Percentiles rank a stretch among this genome's conserved stretches.
Conservation (phyloP, 2,113 vertebrate species). For the Morone chrysops region DNA sequence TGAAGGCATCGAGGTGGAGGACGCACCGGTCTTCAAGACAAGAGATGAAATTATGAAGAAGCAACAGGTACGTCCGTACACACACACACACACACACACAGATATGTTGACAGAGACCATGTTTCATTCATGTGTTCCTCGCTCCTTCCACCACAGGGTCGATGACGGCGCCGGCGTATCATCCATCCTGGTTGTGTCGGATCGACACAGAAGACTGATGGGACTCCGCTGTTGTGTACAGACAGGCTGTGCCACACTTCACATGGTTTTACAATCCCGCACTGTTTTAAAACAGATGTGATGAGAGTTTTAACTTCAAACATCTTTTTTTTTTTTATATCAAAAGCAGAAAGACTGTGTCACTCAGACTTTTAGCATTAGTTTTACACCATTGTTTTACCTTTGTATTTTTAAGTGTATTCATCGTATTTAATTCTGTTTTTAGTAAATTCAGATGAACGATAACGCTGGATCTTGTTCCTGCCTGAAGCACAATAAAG, state of each 20-base stretch:
- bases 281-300: not conserved
- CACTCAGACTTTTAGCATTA: not conserved
- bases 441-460: constrained; percentile 7
- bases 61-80: constrained; percentile 69
- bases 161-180: constrained; percentile 24
- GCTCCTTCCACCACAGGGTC: constrained; percentile 53
- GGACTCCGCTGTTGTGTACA: not conserved
- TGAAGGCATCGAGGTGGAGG: constrained; percentile 88
- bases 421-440: not conserved
- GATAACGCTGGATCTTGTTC: not conserved
- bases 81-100: not conserved
- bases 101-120: too few relatives aligned
- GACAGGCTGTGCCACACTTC: not conserved
- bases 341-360: not conserved
- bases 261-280: not conserved
- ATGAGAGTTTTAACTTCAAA: not conserved
- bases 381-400: not conserved
- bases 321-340: not conserved
- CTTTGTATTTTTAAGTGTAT: not conserved
- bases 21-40: constrained; percentile 89
- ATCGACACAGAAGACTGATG: not conserved
- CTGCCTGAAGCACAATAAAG: constrained; percentile 40
- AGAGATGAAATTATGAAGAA: constrained; percentile 90
- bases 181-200: not conserved
- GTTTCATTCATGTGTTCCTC: not conserved